phyloP scores from a whole-genome alignment of 2,113 vertebrate species.

The Clarias gariepinus region DNA sequence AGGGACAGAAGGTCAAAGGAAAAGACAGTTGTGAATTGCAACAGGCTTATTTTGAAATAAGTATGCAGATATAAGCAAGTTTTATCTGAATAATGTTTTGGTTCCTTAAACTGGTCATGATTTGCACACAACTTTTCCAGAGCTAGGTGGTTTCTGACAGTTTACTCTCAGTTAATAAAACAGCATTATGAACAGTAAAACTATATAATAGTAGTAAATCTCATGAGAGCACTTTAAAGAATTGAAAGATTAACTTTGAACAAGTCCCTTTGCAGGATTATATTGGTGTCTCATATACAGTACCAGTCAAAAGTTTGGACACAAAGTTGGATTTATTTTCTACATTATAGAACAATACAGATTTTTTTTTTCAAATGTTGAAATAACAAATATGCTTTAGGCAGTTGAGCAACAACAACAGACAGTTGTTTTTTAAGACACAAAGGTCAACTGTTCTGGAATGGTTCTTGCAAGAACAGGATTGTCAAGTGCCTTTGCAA shows the following conservation, averaged over 20 bases:
- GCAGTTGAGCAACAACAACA: too few relatives aligned
- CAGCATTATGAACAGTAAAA: constrained; percentile 37
- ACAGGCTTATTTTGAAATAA: not conserved
- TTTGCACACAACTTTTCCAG: not conserved
- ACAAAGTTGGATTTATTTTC: too few relatives aligned
- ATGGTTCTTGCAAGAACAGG: too few relatives aligned
- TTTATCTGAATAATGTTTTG: not conserved
- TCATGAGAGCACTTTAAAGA: constrained; percentile 63
- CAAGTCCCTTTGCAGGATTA: constrained; percentile 57
- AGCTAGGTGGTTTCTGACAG: not conserved
- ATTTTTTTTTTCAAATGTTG: too few relatives aligned
- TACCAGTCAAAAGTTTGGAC: too few relatives aligned
- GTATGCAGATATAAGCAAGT: not conserved
- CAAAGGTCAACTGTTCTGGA: too few relatives aligned
- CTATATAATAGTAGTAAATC: constrained; percentile 54
- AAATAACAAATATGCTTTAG: too few relatives aligned
- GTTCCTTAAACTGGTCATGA: not conserved
- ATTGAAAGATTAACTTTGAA: constrained; percentile 58
- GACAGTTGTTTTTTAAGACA: too few relatives aligned
- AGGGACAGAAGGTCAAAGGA: not conserved
- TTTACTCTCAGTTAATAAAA: constrained; percentile 44
- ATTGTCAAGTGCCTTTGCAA: too few relatives aligned
- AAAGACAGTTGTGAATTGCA: not conserved
- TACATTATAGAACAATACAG: too few relatives aligned
- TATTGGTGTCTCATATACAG: constrained; percentile 29